phyloP scores from a whole-genome alignment of 2,113 vertebrate genomes.

The Chionodraco myersi region DNA sequence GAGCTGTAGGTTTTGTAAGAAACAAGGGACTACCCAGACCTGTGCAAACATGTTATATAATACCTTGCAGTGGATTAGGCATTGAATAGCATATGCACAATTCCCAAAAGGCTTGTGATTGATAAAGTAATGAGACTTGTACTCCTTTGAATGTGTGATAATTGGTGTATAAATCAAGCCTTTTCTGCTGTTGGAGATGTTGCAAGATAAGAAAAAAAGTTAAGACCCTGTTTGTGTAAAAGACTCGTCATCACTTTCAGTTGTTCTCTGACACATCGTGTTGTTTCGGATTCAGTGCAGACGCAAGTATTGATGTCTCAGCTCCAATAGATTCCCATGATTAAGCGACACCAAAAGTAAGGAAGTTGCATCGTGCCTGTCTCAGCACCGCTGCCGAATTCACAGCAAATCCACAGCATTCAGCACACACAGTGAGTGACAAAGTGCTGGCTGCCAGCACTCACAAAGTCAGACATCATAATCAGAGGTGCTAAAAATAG shows the following conservation, averaged over 20 bases:
- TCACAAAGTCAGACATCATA: conserved; percentile 73
- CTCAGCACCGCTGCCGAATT: conserved; percentile 42
- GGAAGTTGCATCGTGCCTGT: conserved; percentile 41
- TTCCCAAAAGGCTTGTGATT: conserved; percentile 10
- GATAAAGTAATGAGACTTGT: conserved; percentile 19
- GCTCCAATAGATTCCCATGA: conserved; percentile 32
- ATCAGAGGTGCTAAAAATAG: conserved; percentile 79
- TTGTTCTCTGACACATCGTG: conserved; percentile 30
- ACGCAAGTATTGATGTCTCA: conserved; percentile 38
- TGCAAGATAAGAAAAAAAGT: conserved; percentile 29
- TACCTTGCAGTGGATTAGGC: conserved; percentile 14
- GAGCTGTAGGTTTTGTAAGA: conserved; percentile 40
- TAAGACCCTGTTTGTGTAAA: conserved; percentile 15
- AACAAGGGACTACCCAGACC: conserved; percentile 37
- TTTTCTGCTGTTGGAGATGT: conserved; percentile 8
- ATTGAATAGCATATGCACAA: conserved; percentile 14
- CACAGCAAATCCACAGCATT: conserved; percentile 44
- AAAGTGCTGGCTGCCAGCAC: conserved; percentile 69
- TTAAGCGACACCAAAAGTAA: conserved; percentile 32
- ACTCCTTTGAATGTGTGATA: conserved; percentile 15
- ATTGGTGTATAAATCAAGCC: not conserved
- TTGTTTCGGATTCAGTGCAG: conserved; percentile 46
- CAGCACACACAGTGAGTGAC: conserved; percentile 59
- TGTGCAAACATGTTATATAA: conserved; percentile 73
- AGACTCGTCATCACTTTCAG: conserved; percentile 22